A percentile compares a stretch with the other conserved stretches of the same genome.
phyloP scores from a whole-genome alignment of 2,888 invertebrate genomes.

The Nymphalis c-album region DNA sequence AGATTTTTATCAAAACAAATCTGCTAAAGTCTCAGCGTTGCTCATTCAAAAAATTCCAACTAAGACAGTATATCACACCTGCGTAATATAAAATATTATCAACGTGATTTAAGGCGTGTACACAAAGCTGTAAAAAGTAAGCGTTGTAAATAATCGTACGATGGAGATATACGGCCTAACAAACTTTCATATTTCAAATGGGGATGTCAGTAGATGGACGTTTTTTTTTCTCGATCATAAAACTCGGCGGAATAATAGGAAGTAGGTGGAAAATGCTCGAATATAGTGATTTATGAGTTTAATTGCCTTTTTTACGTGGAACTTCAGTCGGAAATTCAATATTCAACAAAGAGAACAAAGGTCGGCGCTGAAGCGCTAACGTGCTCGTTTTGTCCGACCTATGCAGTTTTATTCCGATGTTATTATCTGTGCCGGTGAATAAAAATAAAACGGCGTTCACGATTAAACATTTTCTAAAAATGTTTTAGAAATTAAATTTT shows the following conservation, averaged over 20 bases:
- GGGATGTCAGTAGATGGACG: conserved; percentile 55
- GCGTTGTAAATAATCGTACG: conserved; percentile 64
- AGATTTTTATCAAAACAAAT: conserved; percentile 2
- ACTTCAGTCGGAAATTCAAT: conserved; percentile 68
- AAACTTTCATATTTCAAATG: conserved; percentile 76
- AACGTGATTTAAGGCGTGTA: conserved; percentile 65
- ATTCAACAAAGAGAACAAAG: conserved; percentile 66
- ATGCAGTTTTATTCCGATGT: conserved; percentile 20
- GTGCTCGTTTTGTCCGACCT: conserved; percentile 30
- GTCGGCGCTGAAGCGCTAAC: conserved; percentile 51
- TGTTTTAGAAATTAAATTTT: neutral
- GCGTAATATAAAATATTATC: conserved; percentile 35
- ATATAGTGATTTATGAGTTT: conserved; percentile 74
- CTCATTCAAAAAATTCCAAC: conserved; percentile 50
- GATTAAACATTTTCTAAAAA: conserved; percentile 3
- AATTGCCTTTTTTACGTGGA: conserved; percentile 69
- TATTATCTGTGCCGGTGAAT: conserved; percentile 12
- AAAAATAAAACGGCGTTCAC: conserved; percentile 51
- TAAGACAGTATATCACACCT: conserved; percentile 58
- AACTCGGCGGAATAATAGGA: conserved; percentile 56
- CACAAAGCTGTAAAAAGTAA: conserved; percentile 64
- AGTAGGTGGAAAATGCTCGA: conserved; percentile 55
- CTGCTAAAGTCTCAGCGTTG: neutral
- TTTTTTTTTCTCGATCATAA: conserved; percentile 50
- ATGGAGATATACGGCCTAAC: conserved; percentile 73